A percentile compares a stretch with the other conserved stretches of the same genome.
Evolutionary conservation across 2,797 vertebrate genomes (phyloP).

Genomic region (Scolopax bukidnonensis): DNA sequence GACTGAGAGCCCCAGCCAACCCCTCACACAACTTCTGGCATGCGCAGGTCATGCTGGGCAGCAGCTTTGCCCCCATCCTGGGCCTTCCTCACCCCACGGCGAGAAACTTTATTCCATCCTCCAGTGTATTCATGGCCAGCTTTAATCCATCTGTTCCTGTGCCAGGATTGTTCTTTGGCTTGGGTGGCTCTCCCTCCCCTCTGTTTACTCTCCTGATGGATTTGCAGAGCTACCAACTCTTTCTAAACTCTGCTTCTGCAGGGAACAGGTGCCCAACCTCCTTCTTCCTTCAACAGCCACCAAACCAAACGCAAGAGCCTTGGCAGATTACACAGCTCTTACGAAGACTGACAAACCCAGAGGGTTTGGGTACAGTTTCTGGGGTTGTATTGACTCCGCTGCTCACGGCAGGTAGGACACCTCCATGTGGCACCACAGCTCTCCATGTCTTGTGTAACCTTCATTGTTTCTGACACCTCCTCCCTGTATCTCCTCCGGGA

Average conservation of each 20-base stretch:
- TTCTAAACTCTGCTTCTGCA: not conserved
- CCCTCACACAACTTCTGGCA: not conserved
- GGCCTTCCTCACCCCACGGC: not conserved
- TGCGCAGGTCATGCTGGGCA: not conserved
- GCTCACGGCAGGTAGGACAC: not conserved
- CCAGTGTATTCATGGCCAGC: not conserved
- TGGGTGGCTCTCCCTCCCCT: not conserved
- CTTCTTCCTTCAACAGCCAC: not conserved
- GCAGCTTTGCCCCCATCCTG: not conserved
- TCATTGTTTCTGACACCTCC: not conserved
- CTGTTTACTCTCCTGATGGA: not conserved
- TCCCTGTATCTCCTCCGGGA: rapidly evolving
- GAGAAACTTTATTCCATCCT: slow-evolving; percentile 2
- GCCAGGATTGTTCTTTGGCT: slow-evolving; percentile 18
- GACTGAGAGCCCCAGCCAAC: not conserved
- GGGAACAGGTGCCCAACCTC: not conserved
- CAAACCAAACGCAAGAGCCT: not conserved
- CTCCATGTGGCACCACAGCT: not conserved
- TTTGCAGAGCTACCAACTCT: slow-evolving; percentile 20
- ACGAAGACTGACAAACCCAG: not conserved
- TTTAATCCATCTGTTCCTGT: slow-evolving; percentile 42
- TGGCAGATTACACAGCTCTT: not conserved
- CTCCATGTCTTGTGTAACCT: rapidly evolving
- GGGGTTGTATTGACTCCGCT: not conserved
- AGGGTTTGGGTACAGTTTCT: not conserved